phyloP scores from a whole-genome alignment of 1,140 invertebrate species.

The Pantala flavescens region DNA sequence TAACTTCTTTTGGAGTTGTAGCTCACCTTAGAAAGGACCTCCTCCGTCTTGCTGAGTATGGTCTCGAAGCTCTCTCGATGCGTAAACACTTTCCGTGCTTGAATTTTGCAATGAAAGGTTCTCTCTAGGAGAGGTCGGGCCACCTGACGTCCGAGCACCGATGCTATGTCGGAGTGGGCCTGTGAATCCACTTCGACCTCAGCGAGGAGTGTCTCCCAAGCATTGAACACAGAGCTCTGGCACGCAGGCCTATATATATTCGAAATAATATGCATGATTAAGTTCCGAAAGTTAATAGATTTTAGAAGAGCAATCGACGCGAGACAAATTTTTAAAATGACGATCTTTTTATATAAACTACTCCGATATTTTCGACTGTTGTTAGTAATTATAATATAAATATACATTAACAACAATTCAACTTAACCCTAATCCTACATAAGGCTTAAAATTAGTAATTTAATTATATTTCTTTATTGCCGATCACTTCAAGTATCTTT shows the following conservation, averaged over 20 bases:
- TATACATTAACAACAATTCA: too few species aligned
- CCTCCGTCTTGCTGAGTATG: constrained; percentile 78
- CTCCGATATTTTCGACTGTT: too few species aligned
- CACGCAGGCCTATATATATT: constrained; percentile 65
- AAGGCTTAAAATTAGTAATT: too few species aligned
- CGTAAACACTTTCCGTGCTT: constrained; percentile 80
- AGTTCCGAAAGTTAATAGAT: too few species aligned
- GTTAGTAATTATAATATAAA: too few species aligned
- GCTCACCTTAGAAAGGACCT: constrained; percentile 70
- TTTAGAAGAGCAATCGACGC: too few species aligned
- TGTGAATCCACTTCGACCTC: constrained; percentile 89
- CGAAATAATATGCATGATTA: constrained; percentile 25
- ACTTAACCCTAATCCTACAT: too few species aligned
- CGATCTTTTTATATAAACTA: too few species aligned
- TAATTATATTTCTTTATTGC: too few species aligned
- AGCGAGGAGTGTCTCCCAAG: constrained; percentile 84
- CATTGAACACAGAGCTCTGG: constrained; percentile 71
- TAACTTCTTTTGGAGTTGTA: too few species aligned
- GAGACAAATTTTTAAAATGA: too few species aligned
- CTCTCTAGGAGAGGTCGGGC: constrained; percentile 77
- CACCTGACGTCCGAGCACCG: constrained; percentile 71
- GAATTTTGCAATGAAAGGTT: constrained; percentile 85
- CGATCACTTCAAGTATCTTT: too few species aligned
- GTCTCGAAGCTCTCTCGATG: constrained; percentile 87
- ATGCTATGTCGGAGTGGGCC: constrained; percentile 76